These are phyloP conservation scores for Tethya wilhelma DNA, from an alignment of 37 sponge, comb jelly and placozoan species.

Conservation along the genomic window DNA sequence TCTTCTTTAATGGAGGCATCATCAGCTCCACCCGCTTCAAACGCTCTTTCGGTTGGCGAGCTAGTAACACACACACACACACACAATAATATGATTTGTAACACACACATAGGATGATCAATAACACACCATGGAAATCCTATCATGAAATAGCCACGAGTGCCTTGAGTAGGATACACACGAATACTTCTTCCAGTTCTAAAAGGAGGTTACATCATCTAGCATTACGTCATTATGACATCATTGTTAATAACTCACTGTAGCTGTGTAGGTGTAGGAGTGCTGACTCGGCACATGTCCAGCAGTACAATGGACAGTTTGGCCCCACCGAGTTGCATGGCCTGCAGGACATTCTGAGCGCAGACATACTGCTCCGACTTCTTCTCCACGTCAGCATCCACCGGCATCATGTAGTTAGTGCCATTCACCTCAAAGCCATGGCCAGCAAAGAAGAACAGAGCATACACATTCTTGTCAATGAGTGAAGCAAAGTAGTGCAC, in stretches of 20 bases:
- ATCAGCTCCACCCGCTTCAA: constrained; percentile 54
- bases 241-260: too few species aligned
- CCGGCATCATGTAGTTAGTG: constrained; percentile 95
- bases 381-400: constrained; percentile 86
- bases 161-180: constrained; percentile 14
- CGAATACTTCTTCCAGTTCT: too few species aligned
- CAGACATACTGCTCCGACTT: constrained; percentile 82
- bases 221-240: too few species aligned
- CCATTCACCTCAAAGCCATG: constrained; percentile 94
- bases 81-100: too few species aligned
- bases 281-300: constrained; percentile 94
- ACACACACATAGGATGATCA: too few species aligned
- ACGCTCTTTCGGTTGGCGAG: constrained; percentile 71
- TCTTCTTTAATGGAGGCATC: background rate
- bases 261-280: too few species aligned
- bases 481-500: constrained; percentile 77
- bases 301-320: constrained; percentile 92
- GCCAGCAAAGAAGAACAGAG: constrained; percentile 99
- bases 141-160: constrained; percentile 47
- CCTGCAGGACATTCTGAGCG: constrained; percentile 82
- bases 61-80: too few species aligned
- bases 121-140: constrained; percentile 81
- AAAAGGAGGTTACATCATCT: too few species aligned
- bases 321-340: constrained; percentile 85
- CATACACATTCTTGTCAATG: constrained; percentile 89